Evolutionary conservation across 2,888 invertebrate species (phyloP).

Genomic region (Drosophila buzzatii): DNA sequence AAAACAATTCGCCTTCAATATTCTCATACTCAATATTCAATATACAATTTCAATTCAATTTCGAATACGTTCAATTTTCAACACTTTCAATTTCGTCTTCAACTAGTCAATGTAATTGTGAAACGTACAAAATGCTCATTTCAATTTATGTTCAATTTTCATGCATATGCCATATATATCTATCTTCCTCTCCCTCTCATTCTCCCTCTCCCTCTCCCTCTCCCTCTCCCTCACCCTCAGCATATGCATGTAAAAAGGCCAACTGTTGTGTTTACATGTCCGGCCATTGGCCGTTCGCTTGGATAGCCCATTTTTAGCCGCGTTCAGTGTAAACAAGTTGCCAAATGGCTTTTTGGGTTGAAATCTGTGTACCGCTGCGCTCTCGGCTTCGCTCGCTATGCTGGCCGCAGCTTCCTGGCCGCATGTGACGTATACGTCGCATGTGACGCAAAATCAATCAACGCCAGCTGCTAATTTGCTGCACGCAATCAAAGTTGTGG

Average conservation of each 20-base stretch:
- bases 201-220: too few relatives aligned
- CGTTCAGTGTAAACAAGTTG: slow-evolving; percentile 42
- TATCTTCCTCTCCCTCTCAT: too few relatives aligned
- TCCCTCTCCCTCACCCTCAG: too few relatives aligned
- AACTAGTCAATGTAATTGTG: neutral
- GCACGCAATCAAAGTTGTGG: slow-evolving; percentile 69
- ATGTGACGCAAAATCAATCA: slow-evolving; percentile 68
- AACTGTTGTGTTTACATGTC: slow-evolving; percentile 46
- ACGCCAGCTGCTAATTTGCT: slow-evolving; percentile 59
- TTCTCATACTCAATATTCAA: neutral
- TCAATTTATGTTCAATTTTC: neutral
- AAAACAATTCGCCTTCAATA: neutral
- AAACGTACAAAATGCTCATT: neutral
- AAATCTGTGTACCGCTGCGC: slow-evolving; percentile 24
- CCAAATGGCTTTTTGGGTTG: slow-evolving; percentile 35
- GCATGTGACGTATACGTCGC: slow-evolving; percentile 42
- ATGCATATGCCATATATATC: neutral
- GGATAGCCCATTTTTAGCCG: slow-evolving; percentile 31
- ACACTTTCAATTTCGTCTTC: neutral
- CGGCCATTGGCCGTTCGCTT: slow-evolving; percentile 49
- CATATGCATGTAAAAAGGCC: neutral
- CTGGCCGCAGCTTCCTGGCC: slow-evolving; percentile 45
- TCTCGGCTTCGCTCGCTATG: neutral
- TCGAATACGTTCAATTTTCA: neutral
- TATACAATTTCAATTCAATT: neutral